phyloP scores from a whole-genome alignment of 2,113 vertebrate species.

The Romanogobio albipinnatus region DNA sequence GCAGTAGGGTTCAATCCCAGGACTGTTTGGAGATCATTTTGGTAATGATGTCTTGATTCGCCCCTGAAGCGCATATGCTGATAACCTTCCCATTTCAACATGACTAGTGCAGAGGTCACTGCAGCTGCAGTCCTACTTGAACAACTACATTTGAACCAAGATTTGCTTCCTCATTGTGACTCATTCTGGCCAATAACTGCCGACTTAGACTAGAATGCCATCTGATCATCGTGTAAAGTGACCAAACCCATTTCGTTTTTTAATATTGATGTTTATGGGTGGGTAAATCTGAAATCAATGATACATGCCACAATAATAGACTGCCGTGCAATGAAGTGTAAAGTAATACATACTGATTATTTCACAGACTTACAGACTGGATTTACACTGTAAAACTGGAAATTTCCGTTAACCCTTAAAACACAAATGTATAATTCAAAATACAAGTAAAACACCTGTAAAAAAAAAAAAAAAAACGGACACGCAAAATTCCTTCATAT shows the following conservation, averaged over 20 bases:
- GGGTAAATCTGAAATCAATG: neutral
- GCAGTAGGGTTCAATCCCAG: conserved; percentile 24
- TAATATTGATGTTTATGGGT: neutral
- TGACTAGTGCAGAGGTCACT: conserved; percentile 4
- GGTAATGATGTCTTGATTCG: conserved; percentile 7
- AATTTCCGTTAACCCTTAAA: too few species aligned
- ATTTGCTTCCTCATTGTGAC: neutral
- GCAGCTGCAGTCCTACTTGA: neutral
- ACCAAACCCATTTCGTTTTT: neutral
- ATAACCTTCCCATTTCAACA: neutral
- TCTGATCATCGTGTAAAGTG: neutral
- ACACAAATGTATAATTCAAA: too few species aligned
- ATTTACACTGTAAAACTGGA: too few species aligned
- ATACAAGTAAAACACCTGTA: too few species aligned
- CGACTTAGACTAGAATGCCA: neutral
- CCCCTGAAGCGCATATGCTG: conserved; percentile 19
- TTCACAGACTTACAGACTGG: neutral
- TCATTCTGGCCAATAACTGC: neutral
- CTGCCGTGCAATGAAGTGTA: neutral
- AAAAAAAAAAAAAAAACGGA: too few species aligned
- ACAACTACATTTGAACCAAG: neutral
- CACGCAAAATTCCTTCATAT: too few species aligned
- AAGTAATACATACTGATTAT: neutral
- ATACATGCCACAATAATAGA: neutral
- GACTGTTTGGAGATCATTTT: conserved; percentile 10